Evolutionary conservation across 2,797 vertebrate genomes (phyloP).

Genomic region (Bovichtus diacanthus): DNA sequence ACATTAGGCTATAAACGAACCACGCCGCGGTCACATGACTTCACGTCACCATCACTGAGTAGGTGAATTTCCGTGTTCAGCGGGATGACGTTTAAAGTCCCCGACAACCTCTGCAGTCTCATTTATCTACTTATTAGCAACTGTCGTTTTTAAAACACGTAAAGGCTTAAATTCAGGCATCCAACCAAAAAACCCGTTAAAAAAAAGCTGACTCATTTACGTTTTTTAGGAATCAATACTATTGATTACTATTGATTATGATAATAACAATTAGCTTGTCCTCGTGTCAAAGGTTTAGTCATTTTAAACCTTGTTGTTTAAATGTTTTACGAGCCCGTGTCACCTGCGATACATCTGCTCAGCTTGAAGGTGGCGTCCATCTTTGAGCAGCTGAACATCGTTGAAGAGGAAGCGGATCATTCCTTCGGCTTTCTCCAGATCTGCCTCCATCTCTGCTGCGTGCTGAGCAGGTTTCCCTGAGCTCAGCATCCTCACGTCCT

Average conservation of each 20-base stretch:
- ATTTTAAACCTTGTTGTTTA: background rate
- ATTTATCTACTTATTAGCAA: background rate
- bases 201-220: no score
- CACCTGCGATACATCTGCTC: constrained; percentile 96
- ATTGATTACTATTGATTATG: background rate
- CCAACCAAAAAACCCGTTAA: background rate
- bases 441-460: constrained; percentile 86
- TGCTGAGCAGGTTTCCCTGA: constrained; percentile 87
- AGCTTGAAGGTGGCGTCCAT: constrained; percentile 93
- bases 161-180: background rate
- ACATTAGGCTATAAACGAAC: no score
- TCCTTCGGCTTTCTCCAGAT: constrained; percentile 90
- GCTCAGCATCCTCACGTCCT: constrained; percentile 89
- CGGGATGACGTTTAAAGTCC: no score
- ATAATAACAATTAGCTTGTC: background rate
- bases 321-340: background rate
- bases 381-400: constrained; percentile 93
- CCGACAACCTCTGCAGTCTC: no score
- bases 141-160: background rate
- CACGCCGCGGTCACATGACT: no score
- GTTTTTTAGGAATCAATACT: background rate
- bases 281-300: background rate
- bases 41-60: no score
- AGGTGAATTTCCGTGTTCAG: no score
- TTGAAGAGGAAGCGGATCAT: constrained; percentile 93